A percentile compares a stretch with the other conserved stretches of the same genome.
Evolutionary conservation across 2,888 invertebrate species (phyloP).

Genomic region (Pilophorus perplexus): DNA sequence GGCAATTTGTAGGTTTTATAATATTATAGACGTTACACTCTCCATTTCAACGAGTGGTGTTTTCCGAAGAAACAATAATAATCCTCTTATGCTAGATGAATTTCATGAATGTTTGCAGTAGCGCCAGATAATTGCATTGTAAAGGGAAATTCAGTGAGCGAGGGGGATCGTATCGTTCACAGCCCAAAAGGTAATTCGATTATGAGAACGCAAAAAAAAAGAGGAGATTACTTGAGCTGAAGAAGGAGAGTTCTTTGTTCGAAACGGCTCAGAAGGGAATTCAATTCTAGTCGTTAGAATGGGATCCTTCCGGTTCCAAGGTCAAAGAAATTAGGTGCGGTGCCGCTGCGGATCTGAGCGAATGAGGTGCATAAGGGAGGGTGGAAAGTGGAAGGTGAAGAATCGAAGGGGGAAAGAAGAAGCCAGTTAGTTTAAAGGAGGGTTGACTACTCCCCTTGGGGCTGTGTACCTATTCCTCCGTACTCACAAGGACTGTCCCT

Average conservation of each 20-base stretch:
- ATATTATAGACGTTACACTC: too few relatives aligned
- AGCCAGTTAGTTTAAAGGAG: constrained; percentile 23
- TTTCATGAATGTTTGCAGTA: too few relatives aligned
- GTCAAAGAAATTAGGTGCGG: constrained; percentile 36
- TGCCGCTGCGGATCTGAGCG: constrained; percentile 12
- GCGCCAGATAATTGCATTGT: too few relatives aligned
- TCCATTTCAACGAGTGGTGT: too few relatives aligned
- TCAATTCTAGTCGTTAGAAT: constrained; percentile 37
- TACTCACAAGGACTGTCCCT: constrained; percentile 25
- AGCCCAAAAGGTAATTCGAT: constrained; percentile 38
- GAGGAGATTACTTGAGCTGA: constrained; percentile 19
- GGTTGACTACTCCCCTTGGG: too few relatives aligned
- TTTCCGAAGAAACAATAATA: too few relatives aligned
- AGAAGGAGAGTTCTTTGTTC: constrained; percentile 4
- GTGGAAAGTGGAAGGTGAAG: not conserved
- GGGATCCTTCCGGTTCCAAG: constrained; percentile 37
- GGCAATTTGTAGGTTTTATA: too few relatives aligned
- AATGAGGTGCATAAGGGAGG: constrained; percentile 25
- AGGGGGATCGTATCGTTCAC: too few relatives aligned
- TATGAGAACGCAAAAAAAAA: constrained; percentile 16
- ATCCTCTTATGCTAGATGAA: too few relatives aligned
- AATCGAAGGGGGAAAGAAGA: constrained; percentile 2
- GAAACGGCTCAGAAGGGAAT: constrained; percentile 26
- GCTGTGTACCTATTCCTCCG: constrained; percentile 26
- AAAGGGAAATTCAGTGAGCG: too few relatives aligned